Evolutionary conservation across 2,888 invertebrate species (phyloP).

Genomic region (Thereva unica): DNA sequence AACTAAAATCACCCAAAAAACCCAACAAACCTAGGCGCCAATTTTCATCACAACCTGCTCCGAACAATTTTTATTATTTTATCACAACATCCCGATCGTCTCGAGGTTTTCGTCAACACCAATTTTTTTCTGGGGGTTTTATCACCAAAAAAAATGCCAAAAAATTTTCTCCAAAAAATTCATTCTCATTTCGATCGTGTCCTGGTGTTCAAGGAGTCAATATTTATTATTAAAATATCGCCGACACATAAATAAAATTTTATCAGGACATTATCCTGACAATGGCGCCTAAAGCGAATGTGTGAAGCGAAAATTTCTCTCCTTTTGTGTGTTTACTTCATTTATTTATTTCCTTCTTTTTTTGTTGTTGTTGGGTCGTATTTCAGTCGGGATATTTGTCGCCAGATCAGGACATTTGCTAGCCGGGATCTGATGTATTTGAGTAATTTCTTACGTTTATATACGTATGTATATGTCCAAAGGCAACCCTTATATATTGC

Average conservation of each 20-base stretch:
- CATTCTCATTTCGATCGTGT: neutral
- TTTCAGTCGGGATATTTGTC: slow-evolving; percentile 25
- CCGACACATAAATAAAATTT: slow-evolving; percentile 38
- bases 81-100: too few species aligned
- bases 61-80: too few species aligned
- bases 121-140: neutral
- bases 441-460: slow-evolving; percentile 12
- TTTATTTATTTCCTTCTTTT: neutral
- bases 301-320: slow-evolving; percentile 27
- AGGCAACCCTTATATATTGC: slow-evolving; percentile 10
- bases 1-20: too few species aligned
- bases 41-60: too few species aligned
- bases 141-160: slow-evolving; percentile 21
- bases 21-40: too few species aligned
- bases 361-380: neutral
- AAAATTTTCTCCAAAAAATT: neutral
- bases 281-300: slow-evolving; percentile 31
- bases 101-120: too few species aligned
- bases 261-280: slow-evolving; percentile 35
- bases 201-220: neutral
- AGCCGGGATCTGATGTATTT: slow-evolving; percentile 4
- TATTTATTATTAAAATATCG: slow-evolving; percentile 34
- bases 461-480: neutral
- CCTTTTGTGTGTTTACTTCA: slow-evolving; percentile 5
- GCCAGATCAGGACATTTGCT: slow-evolving; percentile 11